These are phyloP conservation scores for Anser cygnoides DNA, from an alignment of 2,113 vertebrate genomes.

Conservation along the genomic window DNA sequence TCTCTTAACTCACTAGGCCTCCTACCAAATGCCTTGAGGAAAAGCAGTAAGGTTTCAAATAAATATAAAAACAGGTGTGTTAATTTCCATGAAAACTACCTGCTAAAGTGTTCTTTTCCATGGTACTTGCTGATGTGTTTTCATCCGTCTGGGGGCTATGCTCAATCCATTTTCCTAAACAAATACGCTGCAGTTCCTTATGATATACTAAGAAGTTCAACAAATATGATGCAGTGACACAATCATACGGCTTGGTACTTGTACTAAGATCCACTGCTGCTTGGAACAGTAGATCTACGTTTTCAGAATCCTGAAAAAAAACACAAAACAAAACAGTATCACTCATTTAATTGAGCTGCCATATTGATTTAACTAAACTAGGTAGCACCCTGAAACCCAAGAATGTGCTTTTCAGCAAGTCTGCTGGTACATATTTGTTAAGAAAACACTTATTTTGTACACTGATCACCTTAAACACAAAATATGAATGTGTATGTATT, in stretches of 20 bases:
- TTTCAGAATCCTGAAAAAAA: conserved; percentile 74
- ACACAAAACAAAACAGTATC: neutral
- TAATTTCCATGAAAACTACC: conserved; percentile 72
- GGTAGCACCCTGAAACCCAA: neutral
- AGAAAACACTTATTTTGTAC: neutral
- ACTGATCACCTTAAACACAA: neutral
- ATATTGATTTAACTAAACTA: neutral
- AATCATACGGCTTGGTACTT: conserved; percentile 93
- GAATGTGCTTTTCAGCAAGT: neutral
- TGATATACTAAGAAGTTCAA: conserved; percentile 86
- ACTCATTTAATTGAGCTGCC: neutral
- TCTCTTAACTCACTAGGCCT: neutral
- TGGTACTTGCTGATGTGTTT: conserved; percentile 10
- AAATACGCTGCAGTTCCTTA: conserved; percentile 70
- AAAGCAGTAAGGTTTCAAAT: neutral
- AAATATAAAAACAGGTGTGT: neutral
- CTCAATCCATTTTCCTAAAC: conserved; percentile 57
- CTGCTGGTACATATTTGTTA: neutral
- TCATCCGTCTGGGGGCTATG: neutral
- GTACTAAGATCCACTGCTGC: conserved; percentile 89
- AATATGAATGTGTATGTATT: neutral
- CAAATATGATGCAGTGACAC: conserved; percentile 90
- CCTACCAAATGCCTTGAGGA: neutral
- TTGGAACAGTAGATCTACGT: conserved; percentile 77
- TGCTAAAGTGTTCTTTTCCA: conserved; percentile 87